A percentile compares a stretch with the other conserved stretches of the same genome.
Evolutionary conservation across 2,113 vertebrate genomes (phyloP).

Genomic region (Tichodroma muraria): DNA sequence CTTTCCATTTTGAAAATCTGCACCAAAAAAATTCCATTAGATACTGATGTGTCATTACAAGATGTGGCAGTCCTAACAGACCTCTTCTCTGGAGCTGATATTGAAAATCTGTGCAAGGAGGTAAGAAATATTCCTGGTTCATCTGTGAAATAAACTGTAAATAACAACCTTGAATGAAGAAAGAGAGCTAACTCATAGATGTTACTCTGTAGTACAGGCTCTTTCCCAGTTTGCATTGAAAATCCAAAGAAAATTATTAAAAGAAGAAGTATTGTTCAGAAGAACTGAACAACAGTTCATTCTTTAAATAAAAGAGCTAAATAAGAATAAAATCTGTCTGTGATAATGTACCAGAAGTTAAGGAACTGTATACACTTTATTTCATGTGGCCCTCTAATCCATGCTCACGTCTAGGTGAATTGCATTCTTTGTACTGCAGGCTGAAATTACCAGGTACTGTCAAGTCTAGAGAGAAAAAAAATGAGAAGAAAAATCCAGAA

Average conservation of each 20-base stretch:
- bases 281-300: not conserved
- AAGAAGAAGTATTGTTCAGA: no score
- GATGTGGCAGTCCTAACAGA: constrained; percentile 74
- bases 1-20: constrained; percentile 82
- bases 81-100: constrained; percentile 90
- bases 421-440: not conserved
- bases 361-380: not conserved
- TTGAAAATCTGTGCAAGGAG: constrained; percentile 93
- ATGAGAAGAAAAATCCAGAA: not conserved
- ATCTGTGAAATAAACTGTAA: not conserved
- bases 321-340: not conserved
- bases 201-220: not conserved
- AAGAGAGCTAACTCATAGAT: not conserved
- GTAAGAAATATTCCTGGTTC: constrained; percentile 61
- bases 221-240: not conserved
- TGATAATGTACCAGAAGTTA: not conserved
- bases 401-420: not conserved
- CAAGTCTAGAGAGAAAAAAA: not conserved
- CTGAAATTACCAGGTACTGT: not conserved
- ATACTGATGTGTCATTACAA: constrained; percentile 75
- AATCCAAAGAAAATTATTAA: not conserved
- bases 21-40: constrained; percentile 77
- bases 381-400: not conserved
- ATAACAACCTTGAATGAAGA: not conserved
- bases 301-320: not conserved